These are phyloP conservation scores for Myrmophylax atrothorax DNA, from an alignment of 2,113 vertebrate species.

Conservation along the genomic window DNA sequence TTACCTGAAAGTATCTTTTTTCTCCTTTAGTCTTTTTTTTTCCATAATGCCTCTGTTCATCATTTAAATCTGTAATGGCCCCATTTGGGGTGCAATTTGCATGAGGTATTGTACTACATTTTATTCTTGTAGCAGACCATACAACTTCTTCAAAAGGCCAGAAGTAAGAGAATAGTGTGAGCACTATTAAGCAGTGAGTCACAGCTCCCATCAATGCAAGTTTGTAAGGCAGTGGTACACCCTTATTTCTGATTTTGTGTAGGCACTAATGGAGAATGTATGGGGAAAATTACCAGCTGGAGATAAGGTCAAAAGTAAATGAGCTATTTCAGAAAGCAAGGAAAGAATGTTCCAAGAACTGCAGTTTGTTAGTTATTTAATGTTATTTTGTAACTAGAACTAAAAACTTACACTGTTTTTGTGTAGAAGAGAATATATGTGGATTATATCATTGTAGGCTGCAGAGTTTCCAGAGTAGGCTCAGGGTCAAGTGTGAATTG, in stretches of 20 bases:
- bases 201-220: not conserved
- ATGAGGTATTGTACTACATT: not conserved
- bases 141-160: not conserved
- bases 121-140: not conserved
- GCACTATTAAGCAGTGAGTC: not conserved
- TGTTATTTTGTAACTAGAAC: conserved; percentile 39
- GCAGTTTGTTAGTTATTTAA: conserved; percentile 39
- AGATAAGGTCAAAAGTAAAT: conserved; percentile 69
- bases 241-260: not conserved
- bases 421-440: not conserved
- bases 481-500: conserved; percentile 51
- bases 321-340: conserved; percentile 52
- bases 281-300: conserved; percentile 38
- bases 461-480: conserved; percentile 56
- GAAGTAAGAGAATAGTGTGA: not conserved
- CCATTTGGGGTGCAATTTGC: not conserved
- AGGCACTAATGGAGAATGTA: not conserved
- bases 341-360: conserved; percentile 49
- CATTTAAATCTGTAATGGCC: not conserved
- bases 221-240: not conserved
- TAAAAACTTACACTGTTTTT: conserved; percentile 44
- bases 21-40: not conserved
- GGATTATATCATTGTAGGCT: conserved; percentile 56
- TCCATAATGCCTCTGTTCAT: not conserved
- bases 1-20: not conserved